Evolutionary conservation across 2,113 vertebrate genomes (phyloP).

Genomic region (Otocyon megalotis): DNA sequence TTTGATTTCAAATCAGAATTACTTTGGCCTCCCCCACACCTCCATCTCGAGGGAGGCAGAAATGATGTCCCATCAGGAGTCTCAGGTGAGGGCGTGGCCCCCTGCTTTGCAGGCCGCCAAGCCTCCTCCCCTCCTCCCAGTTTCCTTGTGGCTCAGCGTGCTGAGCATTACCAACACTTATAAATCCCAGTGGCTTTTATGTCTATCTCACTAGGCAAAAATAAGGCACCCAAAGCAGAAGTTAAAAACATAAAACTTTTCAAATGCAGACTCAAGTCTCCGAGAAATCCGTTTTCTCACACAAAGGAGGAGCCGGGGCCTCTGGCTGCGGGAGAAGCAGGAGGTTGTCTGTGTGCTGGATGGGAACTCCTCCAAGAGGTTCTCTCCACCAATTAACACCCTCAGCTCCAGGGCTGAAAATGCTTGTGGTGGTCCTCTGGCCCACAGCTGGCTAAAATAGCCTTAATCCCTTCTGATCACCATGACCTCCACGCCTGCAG

Average conservation of each 20-base stretch:
- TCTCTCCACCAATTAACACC: background rate
- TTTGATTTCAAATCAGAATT: constrained; percentile 11
- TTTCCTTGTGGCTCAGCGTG: rapidly evolving
- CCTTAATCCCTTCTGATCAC: background rate
- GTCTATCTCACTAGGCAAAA: constrained; percentile 40
- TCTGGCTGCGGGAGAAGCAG: background rate
- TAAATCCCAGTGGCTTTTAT: background rate
- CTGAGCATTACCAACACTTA: background rate
- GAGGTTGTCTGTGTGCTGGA: background rate
- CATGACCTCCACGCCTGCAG: background rate
- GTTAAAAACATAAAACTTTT: background rate
- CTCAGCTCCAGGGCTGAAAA: background rate
- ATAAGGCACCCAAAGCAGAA: background rate
- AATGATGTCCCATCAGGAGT: background rate
- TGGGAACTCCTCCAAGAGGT: background rate
- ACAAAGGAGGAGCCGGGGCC: background rate
- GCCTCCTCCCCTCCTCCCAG: background rate
- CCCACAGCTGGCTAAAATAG: background rate
- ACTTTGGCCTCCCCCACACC: background rate
- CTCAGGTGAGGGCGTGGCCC: background rate
- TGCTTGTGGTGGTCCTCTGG: background rate
- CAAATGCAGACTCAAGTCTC: background rate
- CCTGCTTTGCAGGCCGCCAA: background rate
- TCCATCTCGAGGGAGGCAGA: background rate
- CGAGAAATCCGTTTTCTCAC: background rate